Base-by-base conservation (phyloP, 2,888 invertebrate species). In the Microctonus hyperodae region DNA sequence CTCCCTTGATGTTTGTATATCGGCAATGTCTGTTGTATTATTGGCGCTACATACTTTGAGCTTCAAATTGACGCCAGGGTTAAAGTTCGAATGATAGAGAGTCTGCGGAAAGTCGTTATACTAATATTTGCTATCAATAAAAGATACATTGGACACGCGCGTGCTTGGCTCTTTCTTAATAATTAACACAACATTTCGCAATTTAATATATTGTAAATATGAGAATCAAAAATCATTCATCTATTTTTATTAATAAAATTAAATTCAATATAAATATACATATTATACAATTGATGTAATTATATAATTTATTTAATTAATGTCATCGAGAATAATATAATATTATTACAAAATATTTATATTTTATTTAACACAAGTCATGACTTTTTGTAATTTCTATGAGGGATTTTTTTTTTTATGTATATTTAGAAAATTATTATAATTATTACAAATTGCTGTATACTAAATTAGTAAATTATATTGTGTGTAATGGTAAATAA, bases 91-190 rank as follows among this genome's bases (percentile, higher is more conserved):
- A 61, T 61, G 80, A 55, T 55, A 55, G n/a, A 66, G 70, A 37
- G 62, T n/a, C 37, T 44, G 44, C 44, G 9, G 9, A 44, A n/a
- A 75, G 72, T 72, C 70, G 71, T 67, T 67, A 57, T 73, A 76
- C 75, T 78, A 78, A 79, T 44, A 44, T 77, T 79, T 73, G 79
- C 77, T 80, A 81, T 81, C 81, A 69, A 67, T 68, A 44, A 44
- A 44, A 37, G 16, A 72, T 58, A 58, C 64, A 50, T 60, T 60
- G 59, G 20, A 23, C 44, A 57, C n/a, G 20, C 23, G 28, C 48
- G 13, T 31, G 16, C 11, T 20, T 40, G 22, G 1, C 33, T 28
- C 25, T 35, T 22, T 51, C 44, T 16, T 44, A 44, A 20, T 44
- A 44, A n/a, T n/a, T n/a, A n/a, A 16, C 44, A 9, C 16, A 44